Evolutionary conservation across 1,140 invertebrate genomes (phyloP).

Genomic region (Drosophila ambigua): DNA sequence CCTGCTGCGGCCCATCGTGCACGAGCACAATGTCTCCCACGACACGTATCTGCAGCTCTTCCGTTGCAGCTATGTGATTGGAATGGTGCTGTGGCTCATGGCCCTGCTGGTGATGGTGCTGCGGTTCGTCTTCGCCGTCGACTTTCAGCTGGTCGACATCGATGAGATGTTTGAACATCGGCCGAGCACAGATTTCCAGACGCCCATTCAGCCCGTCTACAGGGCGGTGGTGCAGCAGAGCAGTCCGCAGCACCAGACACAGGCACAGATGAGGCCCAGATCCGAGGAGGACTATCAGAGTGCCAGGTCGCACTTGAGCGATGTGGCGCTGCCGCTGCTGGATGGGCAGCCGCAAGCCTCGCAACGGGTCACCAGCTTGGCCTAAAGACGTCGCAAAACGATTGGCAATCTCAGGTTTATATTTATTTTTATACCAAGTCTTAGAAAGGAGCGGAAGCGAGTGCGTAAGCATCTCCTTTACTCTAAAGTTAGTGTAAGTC

Average conservation of each 20-base stretch:
- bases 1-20: conserved; percentile 65
- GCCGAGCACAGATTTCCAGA: not conserved
- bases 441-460: conserved; percentile 2
- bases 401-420: conserved; percentile 74
- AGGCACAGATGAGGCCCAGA: conserved; percentile 38
- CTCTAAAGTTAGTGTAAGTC: conserved; percentile 13
- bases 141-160: conserved; percentile 78
- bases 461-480: conserved; percentile 22
- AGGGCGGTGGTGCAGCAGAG: conserved; percentile 45
- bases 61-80: conserved; percentile 63
- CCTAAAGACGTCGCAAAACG: conserved; percentile 20
- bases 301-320: conserved; percentile 74
- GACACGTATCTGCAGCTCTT: conserved; percentile 68
- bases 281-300: conserved; percentile 80
- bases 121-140: conserved; percentile 73
- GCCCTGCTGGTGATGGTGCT: conserved; percentile 71
- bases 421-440: conserved; percentile 65
- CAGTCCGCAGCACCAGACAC: conserved; percentile 51
- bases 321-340: conserved; percentile 67
- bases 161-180: conserved; percentile 68
- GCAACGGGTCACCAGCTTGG: conserved; percentile 34
- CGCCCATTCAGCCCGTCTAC: conserved; percentile 48
- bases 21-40: conserved; percentile 62
- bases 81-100: conserved; percentile 70
- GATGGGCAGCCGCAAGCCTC: conserved; percentile 39